These are phyloP conservation scores for Erannis defoliaria DNA, from an alignment of 2,888 invertebrate genomes.

Conservation along the genomic window DNA sequence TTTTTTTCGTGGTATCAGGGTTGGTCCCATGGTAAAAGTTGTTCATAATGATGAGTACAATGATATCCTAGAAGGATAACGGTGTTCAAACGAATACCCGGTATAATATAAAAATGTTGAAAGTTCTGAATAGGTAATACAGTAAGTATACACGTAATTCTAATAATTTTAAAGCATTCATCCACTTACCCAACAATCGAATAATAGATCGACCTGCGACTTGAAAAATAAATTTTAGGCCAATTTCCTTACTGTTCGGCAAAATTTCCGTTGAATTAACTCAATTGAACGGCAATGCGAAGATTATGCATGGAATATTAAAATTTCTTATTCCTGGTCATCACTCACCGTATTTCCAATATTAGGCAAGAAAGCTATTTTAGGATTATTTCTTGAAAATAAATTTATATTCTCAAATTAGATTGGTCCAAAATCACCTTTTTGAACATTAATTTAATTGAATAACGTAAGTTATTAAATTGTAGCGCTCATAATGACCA, in stretches of 20 bases:
- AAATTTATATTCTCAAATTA: constrained; percentile 16
- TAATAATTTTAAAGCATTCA: neutral
- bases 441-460: too few relatives aligned
- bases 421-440: constrained; percentile 3
- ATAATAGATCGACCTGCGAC: constrained; percentile 5
- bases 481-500: too few relatives aligned
- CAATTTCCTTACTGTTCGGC: constrained; percentile 22
- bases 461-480: too few relatives aligned
- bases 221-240: constrained; percentile 14
- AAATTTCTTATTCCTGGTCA: constrained; percentile 44
- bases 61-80: too few relatives aligned
- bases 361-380: constrained; percentile 10
- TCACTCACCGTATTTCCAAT: constrained; percentile 35
- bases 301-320: constrained; percentile 40
- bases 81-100: too few relatives aligned
- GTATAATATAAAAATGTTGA: neutral
- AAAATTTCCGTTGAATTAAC: constrained; percentile 33
- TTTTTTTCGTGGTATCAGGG: too few relatives aligned
- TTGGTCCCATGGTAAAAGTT: too few relatives aligned
- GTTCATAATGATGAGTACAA: too few relatives aligned
- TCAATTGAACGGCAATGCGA: constrained; percentile 21
- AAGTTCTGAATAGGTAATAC: too few relatives aligned
- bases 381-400: constrained; percentile 4
- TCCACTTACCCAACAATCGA: constrained; percentile 1
- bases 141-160: neutral